Percentiles rank a stretch among this genome's conserved stretches.
These are phyloP conservation scores for Taxidea taxus DNA, from an alignment of 2,113 vertebrate species.

Conservation along the genomic window DNA sequence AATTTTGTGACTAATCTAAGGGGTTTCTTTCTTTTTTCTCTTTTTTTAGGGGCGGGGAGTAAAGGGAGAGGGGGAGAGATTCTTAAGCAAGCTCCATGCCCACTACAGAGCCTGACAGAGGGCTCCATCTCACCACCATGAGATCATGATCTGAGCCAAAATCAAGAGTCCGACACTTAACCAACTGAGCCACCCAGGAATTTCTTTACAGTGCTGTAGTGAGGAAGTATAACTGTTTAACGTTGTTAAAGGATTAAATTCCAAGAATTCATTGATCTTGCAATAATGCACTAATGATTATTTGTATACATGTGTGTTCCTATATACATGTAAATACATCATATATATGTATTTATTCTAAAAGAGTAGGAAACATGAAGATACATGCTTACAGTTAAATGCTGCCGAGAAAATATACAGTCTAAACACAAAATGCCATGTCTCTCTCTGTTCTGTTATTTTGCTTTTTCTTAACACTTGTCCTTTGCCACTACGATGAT, in stretches of 20 bases:
- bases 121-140: neutral
- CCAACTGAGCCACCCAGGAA: neutral
- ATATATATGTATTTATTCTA: neutral
- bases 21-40: neutral
- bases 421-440: neutral
- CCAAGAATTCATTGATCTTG: neutral
- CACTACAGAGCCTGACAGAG: neutral
- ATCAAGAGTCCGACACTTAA: neutral
- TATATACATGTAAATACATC: neutral
- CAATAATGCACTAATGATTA: neutral
- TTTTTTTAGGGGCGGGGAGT: neutral
- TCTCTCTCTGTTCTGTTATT: constrained; percentile 22
- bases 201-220: neutral
- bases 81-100: neutral
- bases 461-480: constrained; percentile 10
- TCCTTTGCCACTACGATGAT: constrained; percentile 55
- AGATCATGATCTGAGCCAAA: neutral
- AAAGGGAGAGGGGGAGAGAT: neutral
- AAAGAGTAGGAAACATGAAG: neutral
- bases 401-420: neutral
- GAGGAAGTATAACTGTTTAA: constrained; percentile 3
- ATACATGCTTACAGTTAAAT: neutral
- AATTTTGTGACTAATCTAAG: neutral
- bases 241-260: neutral
- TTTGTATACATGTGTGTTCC: neutral